These are phyloP conservation scores for Halocynthia aurantium DNA, from an alignment of 23 tunicate species.

Conservation along the genomic window DNA sequence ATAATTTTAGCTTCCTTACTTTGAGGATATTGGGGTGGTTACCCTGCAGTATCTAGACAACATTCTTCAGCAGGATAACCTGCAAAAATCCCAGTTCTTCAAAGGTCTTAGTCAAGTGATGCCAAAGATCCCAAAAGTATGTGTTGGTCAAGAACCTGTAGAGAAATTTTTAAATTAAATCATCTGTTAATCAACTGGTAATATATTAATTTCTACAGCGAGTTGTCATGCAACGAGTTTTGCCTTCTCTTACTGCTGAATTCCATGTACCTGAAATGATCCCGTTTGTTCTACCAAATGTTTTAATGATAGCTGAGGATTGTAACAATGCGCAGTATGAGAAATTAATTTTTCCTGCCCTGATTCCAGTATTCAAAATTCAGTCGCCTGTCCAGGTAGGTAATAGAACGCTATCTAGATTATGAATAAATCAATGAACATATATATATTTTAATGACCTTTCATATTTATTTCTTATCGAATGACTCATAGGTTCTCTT, in stretches of 20 bases:
- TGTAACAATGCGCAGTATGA: slow-evolving; percentile 42
- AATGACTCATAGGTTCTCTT: slow-evolving; percentile 36
- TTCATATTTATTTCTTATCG: neutral
- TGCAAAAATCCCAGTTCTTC: slow-evolving; percentile 87
- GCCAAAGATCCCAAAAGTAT: slow-evolving; percentile 81
- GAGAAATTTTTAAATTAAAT: neutral
- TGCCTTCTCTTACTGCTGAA: slow-evolving; percentile 64
- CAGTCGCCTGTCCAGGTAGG: slow-evolving; percentile 81
- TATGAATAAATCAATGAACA: neutral
- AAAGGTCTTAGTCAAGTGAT: slow-evolving; percentile 62
- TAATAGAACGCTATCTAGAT: neutral
- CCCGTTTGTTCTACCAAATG: slow-evolving; percentile 84
- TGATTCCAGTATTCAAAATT: slow-evolving; percentile 82
- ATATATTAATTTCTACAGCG: slow-evolving; percentile 32
- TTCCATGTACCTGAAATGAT: slow-evolving; percentile 74
- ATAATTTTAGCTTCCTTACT: slow-evolving; percentile 72
- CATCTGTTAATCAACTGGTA: neutral
- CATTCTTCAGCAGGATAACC: slow-evolving; percentile 70
- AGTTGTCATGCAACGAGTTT: slow-evolving; percentile 66
- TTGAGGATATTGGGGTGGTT: slow-evolving; percentile 83
- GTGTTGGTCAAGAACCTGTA: neutral
- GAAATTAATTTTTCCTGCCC: slow-evolving; percentile 41
- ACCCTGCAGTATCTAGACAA: slow-evolving; percentile 89
- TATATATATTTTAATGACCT: too few species aligned
- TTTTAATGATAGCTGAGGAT: slow-evolving; percentile 72